A percentile compares a stretch with the other conserved stretches of the same genome.
Conservation (phyloP, 2,113 vertebrate genomes). For the Oxyruncus cristatus region DNA sequence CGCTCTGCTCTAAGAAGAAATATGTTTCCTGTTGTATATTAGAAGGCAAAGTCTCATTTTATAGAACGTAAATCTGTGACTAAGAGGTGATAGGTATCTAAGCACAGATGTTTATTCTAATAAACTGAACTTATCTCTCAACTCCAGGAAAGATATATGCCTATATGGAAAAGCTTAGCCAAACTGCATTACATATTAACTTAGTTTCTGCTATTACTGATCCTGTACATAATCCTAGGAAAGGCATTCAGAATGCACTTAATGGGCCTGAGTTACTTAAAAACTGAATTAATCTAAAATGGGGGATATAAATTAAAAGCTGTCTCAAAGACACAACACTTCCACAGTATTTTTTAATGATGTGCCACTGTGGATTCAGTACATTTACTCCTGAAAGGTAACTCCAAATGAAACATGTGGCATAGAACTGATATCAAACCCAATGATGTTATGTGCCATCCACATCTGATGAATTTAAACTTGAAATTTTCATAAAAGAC, state of each 20-base stretch:
- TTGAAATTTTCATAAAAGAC: not conserved
- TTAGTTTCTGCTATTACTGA: not conserved
- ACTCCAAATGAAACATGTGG: not conserved
- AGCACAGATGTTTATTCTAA: not conserved
- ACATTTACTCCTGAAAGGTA: not conserved
- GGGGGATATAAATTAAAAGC: not conserved
- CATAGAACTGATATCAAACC: constrained; percentile 20
- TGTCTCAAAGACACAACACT: not conserved
- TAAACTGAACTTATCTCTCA: not conserved
- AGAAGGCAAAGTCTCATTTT: not conserved
- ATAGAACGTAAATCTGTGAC: not conserved
- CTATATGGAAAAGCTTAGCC: not conserved
- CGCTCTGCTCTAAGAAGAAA: not conserved
- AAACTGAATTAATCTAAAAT: not conserved
- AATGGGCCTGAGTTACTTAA: not conserved
- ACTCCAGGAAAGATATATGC: not conserved
- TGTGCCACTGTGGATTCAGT: not conserved
- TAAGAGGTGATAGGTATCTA: not conserved
- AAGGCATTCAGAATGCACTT: not conserved
- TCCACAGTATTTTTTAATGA: not conserved
- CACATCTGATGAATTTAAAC: not conserved
- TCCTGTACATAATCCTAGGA: not conserved
- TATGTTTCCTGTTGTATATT: not conserved
- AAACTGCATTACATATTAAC: not conserved
- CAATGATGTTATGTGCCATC: not conserved